Evolutionary conservation across 2,888 invertebrate species (phyloP).

Genomic region (Laothoe populi): DNA sequence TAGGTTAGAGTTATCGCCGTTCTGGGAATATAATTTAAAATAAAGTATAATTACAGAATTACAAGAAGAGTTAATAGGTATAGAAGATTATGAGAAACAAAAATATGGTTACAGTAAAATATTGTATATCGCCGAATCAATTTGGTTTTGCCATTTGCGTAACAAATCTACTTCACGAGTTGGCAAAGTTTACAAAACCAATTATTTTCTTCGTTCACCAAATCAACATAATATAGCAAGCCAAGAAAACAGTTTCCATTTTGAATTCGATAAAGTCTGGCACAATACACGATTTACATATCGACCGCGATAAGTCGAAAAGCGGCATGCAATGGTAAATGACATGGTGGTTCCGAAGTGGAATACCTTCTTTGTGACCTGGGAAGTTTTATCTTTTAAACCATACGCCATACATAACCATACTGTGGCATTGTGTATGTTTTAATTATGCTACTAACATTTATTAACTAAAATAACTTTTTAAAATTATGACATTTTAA

Average conservation of each 20-base stretch:
- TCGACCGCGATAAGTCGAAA: constrained; percentile 33
- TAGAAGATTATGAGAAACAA: not conserved
- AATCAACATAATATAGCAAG: constrained; percentile 28
- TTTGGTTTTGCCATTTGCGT: constrained; percentile 22
- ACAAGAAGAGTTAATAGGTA: not conserved
- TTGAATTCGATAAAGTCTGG: constrained; percentile 43
- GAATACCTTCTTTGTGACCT: constrained; percentile 10
- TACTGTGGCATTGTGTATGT: too few species aligned
- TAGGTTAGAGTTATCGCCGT: not conserved
- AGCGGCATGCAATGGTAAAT: constrained; percentile 27
- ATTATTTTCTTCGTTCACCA: constrained; percentile 27
- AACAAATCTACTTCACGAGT: constrained; percentile 28
- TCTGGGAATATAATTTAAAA: constrained; percentile 1
- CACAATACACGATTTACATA: constrained; percentile 48
- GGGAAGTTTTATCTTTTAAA: not conserved
- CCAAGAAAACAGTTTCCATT: constrained; percentile 29
- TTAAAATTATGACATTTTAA: too few species aligned
- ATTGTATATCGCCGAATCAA: constrained; percentile 19
- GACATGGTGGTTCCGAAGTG: not conserved
- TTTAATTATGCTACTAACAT: too few species aligned
- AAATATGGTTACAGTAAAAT: constrained; percentile 3
- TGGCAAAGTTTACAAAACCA: constrained; percentile 31
- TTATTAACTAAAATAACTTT: too few species aligned
- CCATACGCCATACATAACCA: too few species aligned
- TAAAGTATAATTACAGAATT: too few species aligned